Conservation (phyloP, 2,888 invertebrate species). For the Erebia ligea region DNA sequence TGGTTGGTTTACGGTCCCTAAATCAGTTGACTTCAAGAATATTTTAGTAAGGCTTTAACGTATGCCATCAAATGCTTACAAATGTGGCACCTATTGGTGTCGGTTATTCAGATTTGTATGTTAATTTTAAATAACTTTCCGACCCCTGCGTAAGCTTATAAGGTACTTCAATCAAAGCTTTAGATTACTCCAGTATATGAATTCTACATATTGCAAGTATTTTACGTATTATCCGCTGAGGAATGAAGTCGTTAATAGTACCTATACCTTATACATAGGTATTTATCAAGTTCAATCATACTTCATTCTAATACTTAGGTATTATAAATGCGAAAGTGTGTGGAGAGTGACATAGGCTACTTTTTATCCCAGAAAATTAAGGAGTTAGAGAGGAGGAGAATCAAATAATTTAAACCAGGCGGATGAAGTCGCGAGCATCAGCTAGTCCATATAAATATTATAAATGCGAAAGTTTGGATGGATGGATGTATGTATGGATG, state of each 20-base stretch:
- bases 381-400: no score
- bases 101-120: constrained; percentile 32
- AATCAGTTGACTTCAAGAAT: constrained; percentile 3
- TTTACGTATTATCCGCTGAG: background rate
- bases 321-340: no score
- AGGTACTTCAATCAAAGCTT: constrained; percentile 10
- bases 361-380: no score
- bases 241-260: background rate
- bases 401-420: no score
- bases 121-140: constrained; percentile 20
- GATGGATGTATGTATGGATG: no score
- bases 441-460: no score
- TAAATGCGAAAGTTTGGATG: no score
- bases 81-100: constrained; percentile 25
- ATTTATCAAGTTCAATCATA: no score
- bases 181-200: constrained; percentile 6
- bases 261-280: background rate
- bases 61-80: constrained; percentile 18
- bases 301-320: no score
- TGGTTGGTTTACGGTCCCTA: background rate
- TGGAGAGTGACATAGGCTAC: no score
- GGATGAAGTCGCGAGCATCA: no score
- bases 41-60: constrained; percentile 3
- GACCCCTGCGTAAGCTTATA: constrained; percentile 12
- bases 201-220: background rate